Conservation (phyloP, 2,888 invertebrate genomes). For the Harpalus rubripes region DNA sequence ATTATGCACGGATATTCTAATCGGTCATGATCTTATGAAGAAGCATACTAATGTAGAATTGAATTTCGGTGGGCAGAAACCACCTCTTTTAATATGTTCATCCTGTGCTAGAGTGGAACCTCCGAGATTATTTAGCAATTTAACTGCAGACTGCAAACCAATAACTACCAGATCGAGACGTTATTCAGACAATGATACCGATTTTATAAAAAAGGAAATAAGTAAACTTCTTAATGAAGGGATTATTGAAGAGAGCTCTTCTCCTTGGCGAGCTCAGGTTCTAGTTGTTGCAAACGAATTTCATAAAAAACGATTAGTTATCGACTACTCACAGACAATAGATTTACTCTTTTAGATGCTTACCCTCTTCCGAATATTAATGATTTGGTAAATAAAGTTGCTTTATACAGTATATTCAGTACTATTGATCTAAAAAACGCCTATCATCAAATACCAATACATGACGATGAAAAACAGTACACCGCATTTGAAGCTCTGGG, state of each 20-base stretch:
- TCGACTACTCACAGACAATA: too few species aligned
- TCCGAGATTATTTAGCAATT: background rate
- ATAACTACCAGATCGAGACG: background rate
- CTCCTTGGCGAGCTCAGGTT: too few species aligned
- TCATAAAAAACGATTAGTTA: too few species aligned
- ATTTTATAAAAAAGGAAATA: slow-evolving; percentile 12
- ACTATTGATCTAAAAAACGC: too few species aligned
- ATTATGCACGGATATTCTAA: background rate
- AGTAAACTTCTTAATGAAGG: too few species aligned
- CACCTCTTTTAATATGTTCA: background rate
- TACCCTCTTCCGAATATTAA: too few species aligned
- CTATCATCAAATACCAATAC: too few species aligned
- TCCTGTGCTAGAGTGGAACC: background rate
- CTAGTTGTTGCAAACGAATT: too few species aligned
- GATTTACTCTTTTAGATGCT: too few species aligned
- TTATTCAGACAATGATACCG: background rate
- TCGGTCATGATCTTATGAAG: background rate
- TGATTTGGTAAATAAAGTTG: too few species aligned
- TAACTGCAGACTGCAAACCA: background rate
- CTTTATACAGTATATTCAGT: too few species aligned
- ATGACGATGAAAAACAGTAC: slow-evolving; percentile 41
- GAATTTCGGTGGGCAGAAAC: background rate
- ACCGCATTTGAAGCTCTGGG: slow-evolving; percentile 68
- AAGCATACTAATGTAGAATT: background rate
- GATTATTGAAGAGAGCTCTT: too few species aligned